Base-by-base conservation (phyloP, 2,888 invertebrate genomes). In the Lamellibrachia columna region DNA sequence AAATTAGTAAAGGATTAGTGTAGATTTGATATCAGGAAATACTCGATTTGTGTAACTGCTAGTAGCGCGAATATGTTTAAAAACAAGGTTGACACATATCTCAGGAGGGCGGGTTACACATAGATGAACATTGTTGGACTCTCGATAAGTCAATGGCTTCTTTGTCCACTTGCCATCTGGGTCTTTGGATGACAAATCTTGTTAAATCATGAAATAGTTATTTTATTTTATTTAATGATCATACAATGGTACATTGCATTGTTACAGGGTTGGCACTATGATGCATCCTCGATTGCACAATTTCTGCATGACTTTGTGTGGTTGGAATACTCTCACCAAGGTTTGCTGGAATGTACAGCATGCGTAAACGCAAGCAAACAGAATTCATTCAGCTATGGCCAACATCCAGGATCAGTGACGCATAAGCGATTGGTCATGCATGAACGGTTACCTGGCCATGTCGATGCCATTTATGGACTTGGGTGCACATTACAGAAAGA, bases 381-480 rank as follows among this genome's bases (percentile, higher is more conserved):
- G 75, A 75, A 75, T n/a, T 75, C 75, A n/a, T 75, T 75, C 75
- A 75, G 75, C 75, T 75, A 75, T 75, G 75, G 75, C 75, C 75
- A 75, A 75, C 75, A 75, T 75, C 75, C 75, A 3, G 75, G 75
- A 75, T 75, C 75, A 15, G 75, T 75, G 75, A 75, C 22, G 75
- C 22, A 22, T 75, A 75, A 75, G n/a, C 75, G 22, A 22, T n/a
- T 75, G 15, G 75, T 75, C 75, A 75, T 75, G 75, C 75, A 75
- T 75, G 75, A 75, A 22, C 75, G 75, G 6, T 75, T 75, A 75
- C 75, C 75, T 15, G 75, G 75, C n/a, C 75, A 75, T 22, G 22
- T 3, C n/a, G 15, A 75, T 75, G 75, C 75, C 75, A n/a, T 75
- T 11, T 75, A 22, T 75, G 75, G 15, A 75, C 75, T 75, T 6